Base-by-base conservation (phyloP, 2,113 vertebrate species). In the Proterorhinus semilunaris region DNA sequence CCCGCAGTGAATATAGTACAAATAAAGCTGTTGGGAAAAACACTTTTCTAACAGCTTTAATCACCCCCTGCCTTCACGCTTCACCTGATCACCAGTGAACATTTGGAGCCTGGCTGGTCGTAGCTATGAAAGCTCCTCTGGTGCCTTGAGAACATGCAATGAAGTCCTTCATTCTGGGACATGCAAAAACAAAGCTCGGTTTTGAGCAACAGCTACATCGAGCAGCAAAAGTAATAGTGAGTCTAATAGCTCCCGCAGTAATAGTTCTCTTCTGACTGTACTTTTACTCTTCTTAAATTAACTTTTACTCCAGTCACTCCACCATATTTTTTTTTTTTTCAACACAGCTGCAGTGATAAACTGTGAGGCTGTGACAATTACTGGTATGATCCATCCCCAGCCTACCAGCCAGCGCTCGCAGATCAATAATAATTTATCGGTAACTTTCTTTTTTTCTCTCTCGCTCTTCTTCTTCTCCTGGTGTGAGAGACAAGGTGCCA, bases 381-480 rank as follows among this genome's bases (percentile, higher is more conserved):
- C 85, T 61, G 66, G 66, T 68, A 73, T 82, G 83, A 85, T 88
- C 79, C 75, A 90, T 90, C 76, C 79, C 2, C 1, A 71, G 79
- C 57, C 77, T 58, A 72, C 78, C 71, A 79, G 80, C 83, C 78
- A 74, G 67, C 70, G 46, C 65, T 57, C 7, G 64, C 62, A 78
- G 75, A 90, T 89, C 87, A 86, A 90, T 90, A 90, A 90, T 87
- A 86, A 88, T 89, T 84, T 87, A 91, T 87, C 81, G 76, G 78
- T 79, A 84, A 87, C 85, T 87, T 84, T 83, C 79, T 76, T 87
- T 71, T 62, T 66, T 69, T 62, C 48, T 48, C 58, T 69, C 43
- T 42, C 67, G 21, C 21, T 78, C 84, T 73, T 52, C 64, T 68
- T 59, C 48, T 53, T 49, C 67, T 50, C 58, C 74, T 71, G 27